These are phyloP conservation scores for Drosophila borborema DNA, from an alignment of 2,888 invertebrate species.

Conservation along the genomic window DNA sequence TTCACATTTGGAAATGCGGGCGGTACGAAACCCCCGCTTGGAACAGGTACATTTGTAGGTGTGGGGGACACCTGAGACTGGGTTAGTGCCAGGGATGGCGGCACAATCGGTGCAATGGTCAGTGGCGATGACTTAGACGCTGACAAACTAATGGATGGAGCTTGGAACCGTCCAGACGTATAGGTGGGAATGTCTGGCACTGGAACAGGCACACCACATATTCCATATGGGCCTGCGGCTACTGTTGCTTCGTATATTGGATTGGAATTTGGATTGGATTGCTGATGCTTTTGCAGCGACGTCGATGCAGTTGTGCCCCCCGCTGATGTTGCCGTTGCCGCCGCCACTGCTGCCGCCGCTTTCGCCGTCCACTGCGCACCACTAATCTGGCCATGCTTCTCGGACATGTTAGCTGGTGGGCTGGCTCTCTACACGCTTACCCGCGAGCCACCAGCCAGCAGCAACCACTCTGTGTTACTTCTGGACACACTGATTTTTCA, in stretches of 20 bases:
- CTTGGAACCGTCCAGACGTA: constrained; percentile 75
- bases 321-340: constrained; percentile 13
- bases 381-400: constrained; percentile 83
- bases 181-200: constrained; percentile 60
- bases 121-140: constrained; percentile 57
- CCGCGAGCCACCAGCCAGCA: constrained; percentile 27
- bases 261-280: constrained; percentile 37
- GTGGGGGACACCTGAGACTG: constrained; percentile 69
- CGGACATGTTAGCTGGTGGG: constrained; percentile 81
- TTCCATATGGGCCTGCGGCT: constrained; percentile 55
- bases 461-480: constrained; percentile 36
- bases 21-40: constrained; percentile 78
- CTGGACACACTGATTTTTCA: constrained; percentile 29
- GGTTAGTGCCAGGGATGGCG: constrained; percentile 24
- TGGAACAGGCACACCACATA: constrained; percentile 51
- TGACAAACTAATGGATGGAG: constrained; percentile 68
- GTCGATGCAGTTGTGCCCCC: constrained; percentile 43
- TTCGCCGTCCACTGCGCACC: constrained; percentile 83
- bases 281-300: constrained; percentile 51
- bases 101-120: constrained; percentile 55
- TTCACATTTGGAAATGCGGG: constrained; percentile 70
- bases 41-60: constrained; percentile 80
- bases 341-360: constrained; percentile 64
- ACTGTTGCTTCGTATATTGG: constrained; percentile 41
- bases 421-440: constrained; percentile 21